Evolutionary conservation across 2,888 invertebrate genomes (phyloP).

Genomic region (Teinopalpus imperialis): DNA sequence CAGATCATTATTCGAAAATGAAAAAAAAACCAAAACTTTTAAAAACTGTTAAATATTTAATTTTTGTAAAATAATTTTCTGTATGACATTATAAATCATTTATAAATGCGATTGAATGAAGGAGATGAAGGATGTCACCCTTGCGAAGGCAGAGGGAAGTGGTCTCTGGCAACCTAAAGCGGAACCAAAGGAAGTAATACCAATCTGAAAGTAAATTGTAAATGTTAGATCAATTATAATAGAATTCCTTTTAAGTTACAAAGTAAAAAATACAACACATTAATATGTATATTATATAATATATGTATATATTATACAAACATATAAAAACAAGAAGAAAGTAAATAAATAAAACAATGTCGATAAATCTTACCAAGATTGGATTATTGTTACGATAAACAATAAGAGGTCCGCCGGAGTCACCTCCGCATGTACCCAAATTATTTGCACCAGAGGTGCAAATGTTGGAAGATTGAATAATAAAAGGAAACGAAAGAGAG

Average conservation of each 20-base stretch:
- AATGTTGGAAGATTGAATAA: slow-evolving; percentile 44
- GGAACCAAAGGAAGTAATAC: slow-evolving; percentile 48
- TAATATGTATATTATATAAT: too few relatives aligned
- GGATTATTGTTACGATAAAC: slow-evolving; percentile 32
- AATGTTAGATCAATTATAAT: too few relatives aligned
- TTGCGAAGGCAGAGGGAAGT: slow-evolving; percentile 46
- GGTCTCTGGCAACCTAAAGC: slow-evolving; percentile 41
- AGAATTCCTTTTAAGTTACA: too few relatives aligned
- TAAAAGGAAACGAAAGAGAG: slow-evolving; percentile 35
- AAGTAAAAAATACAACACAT: too few relatives aligned
- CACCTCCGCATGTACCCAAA: slow-evolving; percentile 48
- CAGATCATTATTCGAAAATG: too few relatives aligned
- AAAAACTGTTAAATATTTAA: too few relatives aligned
- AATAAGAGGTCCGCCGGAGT: slow-evolving; percentile 60
- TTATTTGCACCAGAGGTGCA: slow-evolving; percentile 37
- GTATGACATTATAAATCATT: too few relatives aligned
- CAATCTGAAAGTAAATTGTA: slow-evolving; percentile 42
- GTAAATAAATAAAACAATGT: too few relatives aligned
- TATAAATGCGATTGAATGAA: slow-evolving; percentile 39
- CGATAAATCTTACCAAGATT: slow-evolving; percentile 44
- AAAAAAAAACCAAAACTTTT: too few relatives aligned
- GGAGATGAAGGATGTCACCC: slow-evolving; percentile 43
- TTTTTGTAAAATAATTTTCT: too few relatives aligned
- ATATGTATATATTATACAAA: too few relatives aligned
- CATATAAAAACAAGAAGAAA: too few relatives aligned